phyloP scores from a whole-genome alignment of 1,140 invertebrate species.

The Cotesia chilonis region DNA sequence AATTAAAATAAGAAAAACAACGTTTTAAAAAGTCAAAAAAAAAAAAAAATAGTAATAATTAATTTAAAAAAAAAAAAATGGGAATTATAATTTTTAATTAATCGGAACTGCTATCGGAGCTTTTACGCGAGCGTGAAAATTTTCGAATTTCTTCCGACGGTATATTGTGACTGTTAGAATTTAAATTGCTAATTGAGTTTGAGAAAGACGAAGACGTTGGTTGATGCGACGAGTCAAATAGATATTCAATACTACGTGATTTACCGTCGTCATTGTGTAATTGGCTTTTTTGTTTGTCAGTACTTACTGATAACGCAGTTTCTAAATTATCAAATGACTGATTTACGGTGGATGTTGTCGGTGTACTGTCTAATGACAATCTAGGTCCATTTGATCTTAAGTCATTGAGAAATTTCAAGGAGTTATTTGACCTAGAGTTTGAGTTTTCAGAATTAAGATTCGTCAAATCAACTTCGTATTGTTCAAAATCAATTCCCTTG shows the following conservation, averaged over 20 bases:
- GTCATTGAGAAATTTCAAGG: slow-evolving; percentile 47
- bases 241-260: slow-evolving; percentile 51
- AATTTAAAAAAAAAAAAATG: not conserved
- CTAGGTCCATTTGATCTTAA: slow-evolving; percentile 43
- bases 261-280: slow-evolving; percentile 31
- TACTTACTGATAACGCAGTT: slow-evolving; percentile 35
- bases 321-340: not conserved
- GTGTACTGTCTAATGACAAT: slow-evolving; percentile 41
- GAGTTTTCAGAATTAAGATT: slow-evolving; percentile 57
- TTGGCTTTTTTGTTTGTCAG: slow-evolving; percentile 34
- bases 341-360: no score
- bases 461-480: slow-evolving; percentile 55
- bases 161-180: slow-evolving; percentile 31
- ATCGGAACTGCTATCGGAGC: slow-evolving; percentile 46
- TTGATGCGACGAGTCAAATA: slow-evolving; percentile 39
- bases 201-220: slow-evolving; percentile 38
- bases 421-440: slow-evolving; percentile 51
- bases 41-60: not conserved
- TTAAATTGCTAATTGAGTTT: slow-evolving; percentile 40
- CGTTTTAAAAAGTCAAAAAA: not conserved
- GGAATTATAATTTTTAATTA: not conserved
- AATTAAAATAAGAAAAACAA: not conserved
- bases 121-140: slow-evolving; percentile 35
- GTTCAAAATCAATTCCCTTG: slow-evolving; percentile 63
- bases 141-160: slow-evolving; percentile 41